Evolutionary conservation across 2,797 vertebrate genomes (phyloP), one percentile per base, ranked within the genome.

Genomic region (Petrocephalus schoutedeni): DNA sequence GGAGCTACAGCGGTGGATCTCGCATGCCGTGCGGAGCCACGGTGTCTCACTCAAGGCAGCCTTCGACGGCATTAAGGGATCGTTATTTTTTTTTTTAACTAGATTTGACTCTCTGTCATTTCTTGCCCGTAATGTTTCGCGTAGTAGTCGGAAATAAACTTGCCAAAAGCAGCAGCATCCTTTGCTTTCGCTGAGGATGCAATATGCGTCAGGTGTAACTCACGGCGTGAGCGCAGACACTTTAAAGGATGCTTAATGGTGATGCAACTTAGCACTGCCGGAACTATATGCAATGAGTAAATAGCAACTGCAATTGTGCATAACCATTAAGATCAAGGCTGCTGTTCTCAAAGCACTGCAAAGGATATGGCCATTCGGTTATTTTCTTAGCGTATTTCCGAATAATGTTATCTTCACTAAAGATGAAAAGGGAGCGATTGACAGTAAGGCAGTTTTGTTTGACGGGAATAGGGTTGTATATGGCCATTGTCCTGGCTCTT

Each of bases 321-420:
- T 28, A 58, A 85, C 2, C 10, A 56, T 56, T 85, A 64, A 56
- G 23, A 53, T 61, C 57, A 32, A 19, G 41, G 49, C 5, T 56
- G 51, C 59, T 77, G 36, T 28, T 32, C n/a, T 14, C 71, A 19
- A 56, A 85, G 23, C 54, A 1, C 32, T 28, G 56, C 19, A 89
- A 97, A 98, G 98, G 98, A 99, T 99, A 99, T 99, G 98, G 98
- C 98, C 98, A 99, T 92, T 99, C 98, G 0, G 97, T 99, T 96
- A 99, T 98, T 95, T 97, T 96, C 95, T 99, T 99, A 95, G 98
- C 98, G 88, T 99, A 99, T 96, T 98, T 99, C 92, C 98, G 97
- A 91, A 99, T 97, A 94, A 98, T 93, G 90, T 99, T 99, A 93
- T 99, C 98, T 95, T 99, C 98, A 90, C 98, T 98, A 95, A 99